These are phyloP conservation scores for Pocillopora damicornis DNA, from an alignment of 64 coral and sea anemone species.

Conservation along the genomic window DNA sequence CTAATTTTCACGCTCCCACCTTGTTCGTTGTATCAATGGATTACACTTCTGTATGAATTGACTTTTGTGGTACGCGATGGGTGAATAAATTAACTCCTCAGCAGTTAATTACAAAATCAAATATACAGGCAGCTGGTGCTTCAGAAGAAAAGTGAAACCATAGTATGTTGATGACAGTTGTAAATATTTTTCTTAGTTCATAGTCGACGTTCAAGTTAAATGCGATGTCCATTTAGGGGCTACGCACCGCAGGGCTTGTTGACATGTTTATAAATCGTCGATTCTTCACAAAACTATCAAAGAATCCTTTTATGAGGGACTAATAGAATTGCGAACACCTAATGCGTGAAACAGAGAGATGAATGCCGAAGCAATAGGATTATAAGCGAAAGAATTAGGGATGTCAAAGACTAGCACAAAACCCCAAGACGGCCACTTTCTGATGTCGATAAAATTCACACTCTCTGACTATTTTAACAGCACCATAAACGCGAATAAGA, in stretches of 20 bases:
- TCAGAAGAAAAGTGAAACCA: conserved; percentile 4
- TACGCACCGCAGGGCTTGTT: neutral
- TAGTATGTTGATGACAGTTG: neutral
- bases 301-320: neutral
- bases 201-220: neutral
- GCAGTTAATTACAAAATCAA: conserved; percentile 18
- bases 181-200: conserved; percentile 3
- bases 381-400: neutral
- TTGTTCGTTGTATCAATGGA: neutral
- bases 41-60: conserved; percentile 5
- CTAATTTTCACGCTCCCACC: neutral
- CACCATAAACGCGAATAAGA: neutral
- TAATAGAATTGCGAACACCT: neutral
- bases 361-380: conserved; percentile 17
- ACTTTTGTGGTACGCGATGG: conserved; percentile 35
- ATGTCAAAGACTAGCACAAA: neutral
- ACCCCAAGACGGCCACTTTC: neutral
- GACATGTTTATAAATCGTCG: neutral
- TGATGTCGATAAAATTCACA: neutral
- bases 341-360: neutral
- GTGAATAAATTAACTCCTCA: conserved; percentile 36
- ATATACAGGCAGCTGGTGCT: conserved; percentile 5
- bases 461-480: neutral
- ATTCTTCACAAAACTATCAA: neutral
- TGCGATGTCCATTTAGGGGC: neutral